These are phyloP conservation scores for Zaprionus bogoriensis DNA, from an alignment of 2,888 invertebrate genomes.

Conservation along the genomic window DNA sequence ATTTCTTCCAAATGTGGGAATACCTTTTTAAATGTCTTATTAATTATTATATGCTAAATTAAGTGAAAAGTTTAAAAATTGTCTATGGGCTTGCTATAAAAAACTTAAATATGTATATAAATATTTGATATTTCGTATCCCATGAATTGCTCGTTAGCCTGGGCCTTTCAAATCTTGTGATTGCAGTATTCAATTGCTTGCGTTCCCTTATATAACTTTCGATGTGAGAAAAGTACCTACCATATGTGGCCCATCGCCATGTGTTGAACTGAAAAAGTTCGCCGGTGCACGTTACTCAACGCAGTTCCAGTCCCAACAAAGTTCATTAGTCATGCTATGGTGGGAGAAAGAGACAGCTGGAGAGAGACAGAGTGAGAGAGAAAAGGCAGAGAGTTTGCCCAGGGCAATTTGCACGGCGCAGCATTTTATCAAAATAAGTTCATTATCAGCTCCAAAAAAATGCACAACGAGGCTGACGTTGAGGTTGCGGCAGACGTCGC, in stretches of 20 bases:
- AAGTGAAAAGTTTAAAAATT: too few species aligned
- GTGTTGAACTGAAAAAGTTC: slow-evolving; percentile 38
- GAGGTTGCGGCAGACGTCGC: slow-evolving; percentile 24
- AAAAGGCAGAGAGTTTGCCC: too few species aligned
- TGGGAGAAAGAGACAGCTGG: not conserved
- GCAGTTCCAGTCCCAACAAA: slow-evolving; percentile 16
- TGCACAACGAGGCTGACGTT: slow-evolving; percentile 47
- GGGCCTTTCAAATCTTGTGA: slow-evolving; percentile 16
- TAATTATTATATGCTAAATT: too few species aligned
- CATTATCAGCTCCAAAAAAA: slow-evolving; percentile 61
- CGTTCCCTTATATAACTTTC: slow-evolving; percentile 36
- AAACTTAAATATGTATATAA: not conserved
- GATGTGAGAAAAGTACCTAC: slow-evolving; percentile 7
- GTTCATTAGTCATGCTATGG: slow-evolving; percentile 51
- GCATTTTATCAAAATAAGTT: slow-evolving; percentile 59
- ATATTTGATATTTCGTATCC: not conserved
- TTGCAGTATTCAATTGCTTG: slow-evolving; percentile 47
- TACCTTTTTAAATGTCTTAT: not conserved
- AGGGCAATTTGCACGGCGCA: slow-evolving; percentile 30
- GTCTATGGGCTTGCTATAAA: too few species aligned
- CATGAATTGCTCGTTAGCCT: not conserved
- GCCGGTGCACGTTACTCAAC: slow-evolving; percentile 48
- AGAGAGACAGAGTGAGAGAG: not conserved
- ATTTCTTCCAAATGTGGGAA: not conserved
- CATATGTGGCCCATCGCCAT: slow-evolving; percentile 11